Evolutionary conservation across 1,140 invertebrate species (phyloP).

Genomic region (Formica exsecta): DNA sequence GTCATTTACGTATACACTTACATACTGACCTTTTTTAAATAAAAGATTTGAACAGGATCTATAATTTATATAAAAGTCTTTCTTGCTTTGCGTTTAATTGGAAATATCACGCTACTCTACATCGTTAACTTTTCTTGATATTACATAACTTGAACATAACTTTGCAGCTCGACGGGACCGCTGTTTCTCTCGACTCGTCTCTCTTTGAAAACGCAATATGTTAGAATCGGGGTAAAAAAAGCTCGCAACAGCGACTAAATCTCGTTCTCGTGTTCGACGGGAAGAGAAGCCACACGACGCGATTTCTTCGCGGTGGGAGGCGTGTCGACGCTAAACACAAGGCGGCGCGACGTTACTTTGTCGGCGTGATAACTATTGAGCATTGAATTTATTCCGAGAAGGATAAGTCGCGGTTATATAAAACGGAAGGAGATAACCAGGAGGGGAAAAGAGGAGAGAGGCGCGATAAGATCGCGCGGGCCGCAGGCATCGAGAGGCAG

Average conservation of each 20-base stretch:
- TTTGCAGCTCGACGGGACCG: neutral
- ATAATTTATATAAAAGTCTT: neutral
- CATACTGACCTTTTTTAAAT: neutral
- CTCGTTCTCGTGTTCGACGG: neutral
- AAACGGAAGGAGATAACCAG: constrained; percentile 67
- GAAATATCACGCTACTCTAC: constrained; percentile 1
- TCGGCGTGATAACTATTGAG: constrained; percentile 76
- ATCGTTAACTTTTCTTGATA: constrained; percentile 11
- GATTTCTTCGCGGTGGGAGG: constrained; percentile 24
- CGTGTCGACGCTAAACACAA: constrained; percentile 55
- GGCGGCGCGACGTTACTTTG: constrained; percentile 67
- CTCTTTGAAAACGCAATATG: neutral
- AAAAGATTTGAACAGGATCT: neutral
- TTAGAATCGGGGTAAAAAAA: neutral
- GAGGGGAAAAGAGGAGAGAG: neutral
- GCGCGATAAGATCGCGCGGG: constrained; percentile 69
- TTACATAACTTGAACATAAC: neutral
- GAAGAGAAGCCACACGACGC: neutral
- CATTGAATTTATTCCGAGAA: constrained; percentile 76
- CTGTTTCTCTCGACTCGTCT: neutral
- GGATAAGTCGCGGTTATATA: constrained; percentile 70
- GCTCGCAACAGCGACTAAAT: constrained; percentile 14
- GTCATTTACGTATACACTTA: too few relatives aligned
- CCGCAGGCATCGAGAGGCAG: constrained; percentile 65
- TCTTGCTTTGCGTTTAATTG: neutral